Evolutionary conservation across 2,113 vertebrate genomes (phyloP).

Genomic region (Oxyura jamaicensis): DNA sequence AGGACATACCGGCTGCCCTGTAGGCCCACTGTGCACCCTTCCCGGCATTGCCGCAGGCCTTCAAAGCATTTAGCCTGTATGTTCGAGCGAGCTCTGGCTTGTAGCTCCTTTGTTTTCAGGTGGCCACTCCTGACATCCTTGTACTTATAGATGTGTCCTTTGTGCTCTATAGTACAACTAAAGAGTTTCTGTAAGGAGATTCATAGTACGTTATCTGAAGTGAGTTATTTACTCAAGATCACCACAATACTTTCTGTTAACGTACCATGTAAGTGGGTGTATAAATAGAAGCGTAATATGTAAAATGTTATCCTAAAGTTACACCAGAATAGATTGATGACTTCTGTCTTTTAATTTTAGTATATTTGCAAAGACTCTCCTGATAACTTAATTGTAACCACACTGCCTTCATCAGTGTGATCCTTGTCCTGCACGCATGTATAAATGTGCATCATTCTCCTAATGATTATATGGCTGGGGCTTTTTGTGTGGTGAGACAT

Average conservation of each 20-base stretch:
- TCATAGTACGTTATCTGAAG: not conserved
- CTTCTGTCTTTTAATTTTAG: not conserved
- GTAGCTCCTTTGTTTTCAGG: not conserved
- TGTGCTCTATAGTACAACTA: not conserved
- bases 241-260: not conserved
- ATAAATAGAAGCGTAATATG: not conserved
- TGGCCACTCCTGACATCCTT: not conserved
- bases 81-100: not conserved
- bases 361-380: not conserved
- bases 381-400: not conserved
- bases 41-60: not conserved
- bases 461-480: not conserved
- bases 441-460: not conserved
- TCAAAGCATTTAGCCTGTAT: not conserved
- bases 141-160: not conserved
- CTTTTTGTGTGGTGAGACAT: not conserved
- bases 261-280: not conserved
- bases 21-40: not conserved
- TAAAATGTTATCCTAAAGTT: not conserved
- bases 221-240: not conserved
- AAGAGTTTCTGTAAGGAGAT: not conserved
- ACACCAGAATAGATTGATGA: not conserved
- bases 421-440: not conserved
- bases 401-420: not conserved
- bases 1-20: rapidly evolving